phyloP scores from a whole-genome alignment of 2,888 invertebrate species.

The Myopa testacea region DNA sequence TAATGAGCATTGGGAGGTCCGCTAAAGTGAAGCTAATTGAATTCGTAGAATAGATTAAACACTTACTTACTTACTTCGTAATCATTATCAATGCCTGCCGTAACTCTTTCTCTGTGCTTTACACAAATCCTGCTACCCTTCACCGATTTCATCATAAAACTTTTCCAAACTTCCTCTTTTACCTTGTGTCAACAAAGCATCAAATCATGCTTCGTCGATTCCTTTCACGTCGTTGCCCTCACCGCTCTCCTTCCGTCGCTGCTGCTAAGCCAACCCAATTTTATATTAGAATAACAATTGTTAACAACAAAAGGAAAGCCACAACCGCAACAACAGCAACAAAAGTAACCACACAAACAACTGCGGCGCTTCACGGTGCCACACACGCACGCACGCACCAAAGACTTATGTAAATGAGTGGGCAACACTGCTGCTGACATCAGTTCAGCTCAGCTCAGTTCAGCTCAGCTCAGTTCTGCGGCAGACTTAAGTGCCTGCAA shows the following conservation, averaged over 20 bases:
- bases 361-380: background rate
- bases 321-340: conserved; percentile 6
- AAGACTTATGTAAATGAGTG: conserved; percentile 59
- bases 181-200: conserved; percentile 16
- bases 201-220: background rate
- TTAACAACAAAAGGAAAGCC: background rate
- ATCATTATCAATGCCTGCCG: too few relatives aligned
- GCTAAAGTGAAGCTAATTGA: background rate
- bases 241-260: background rate
- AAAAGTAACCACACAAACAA: background rate
- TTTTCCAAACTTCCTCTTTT: background rate
- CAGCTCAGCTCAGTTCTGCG: background rate
- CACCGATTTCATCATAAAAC: background rate
- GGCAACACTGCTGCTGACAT: conserved; percentile 7
- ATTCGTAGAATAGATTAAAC: background rate
- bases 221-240: background rate
- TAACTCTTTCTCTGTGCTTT: background rate
- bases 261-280: conserved; percentile 37
- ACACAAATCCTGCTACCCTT: background rate
- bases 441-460: background rate
- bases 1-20: background rate
- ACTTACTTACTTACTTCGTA: too few relatives aligned
- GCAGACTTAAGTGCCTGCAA: conserved; percentile 15
- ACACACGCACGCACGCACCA: conserved; percentile 30
- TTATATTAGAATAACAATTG: conserved; percentile 55